A percentile compares a stretch with the other conserved stretches of the same genome.
Conservation (phyloP, 1,140 invertebrate genomes). For the Penaeus indicus region DNA sequence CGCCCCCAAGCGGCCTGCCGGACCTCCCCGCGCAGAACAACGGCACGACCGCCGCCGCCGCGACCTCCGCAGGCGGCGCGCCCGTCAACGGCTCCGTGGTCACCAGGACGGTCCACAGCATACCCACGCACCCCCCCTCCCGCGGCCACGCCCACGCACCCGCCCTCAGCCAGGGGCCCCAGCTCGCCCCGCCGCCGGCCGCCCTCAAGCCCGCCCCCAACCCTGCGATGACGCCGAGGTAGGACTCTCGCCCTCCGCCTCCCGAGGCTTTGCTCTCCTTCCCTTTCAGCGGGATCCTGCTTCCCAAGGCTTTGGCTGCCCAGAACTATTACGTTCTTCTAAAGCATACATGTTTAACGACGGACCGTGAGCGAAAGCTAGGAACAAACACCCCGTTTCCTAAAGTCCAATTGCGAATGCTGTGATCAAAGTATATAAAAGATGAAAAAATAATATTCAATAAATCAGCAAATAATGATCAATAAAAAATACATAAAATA, state of each 20-base stretch:
- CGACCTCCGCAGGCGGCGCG: neutral
- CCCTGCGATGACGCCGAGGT: constrained; percentile 56
- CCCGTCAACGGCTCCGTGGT: constrained; percentile 40
- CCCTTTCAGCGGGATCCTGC: too few relatives aligned
- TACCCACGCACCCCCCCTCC: constrained; percentile 65
- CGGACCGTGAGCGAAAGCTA: too few relatives aligned
- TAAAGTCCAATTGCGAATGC: too few relatives aligned
- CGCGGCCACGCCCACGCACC: constrained; percentile 65
- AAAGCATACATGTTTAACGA: too few relatives aligned
- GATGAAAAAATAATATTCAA: too few relatives aligned
- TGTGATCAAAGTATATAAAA: too few relatives aligned
- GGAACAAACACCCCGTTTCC: too few relatives aligned
- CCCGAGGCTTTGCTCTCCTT: neutral
- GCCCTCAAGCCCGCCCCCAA: constrained; percentile 32
- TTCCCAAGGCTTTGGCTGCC: too few relatives aligned
- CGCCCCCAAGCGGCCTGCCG: constrained; percentile 8
- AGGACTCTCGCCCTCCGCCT: neutral
- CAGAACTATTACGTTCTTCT: too few relatives aligned
- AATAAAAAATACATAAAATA: too few relatives aligned
- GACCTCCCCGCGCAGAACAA: neutral
- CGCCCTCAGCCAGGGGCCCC: constrained; percentile 2
- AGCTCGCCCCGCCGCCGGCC: neutral
- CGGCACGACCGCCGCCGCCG: neutral
- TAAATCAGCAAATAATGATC: too few relatives aligned
- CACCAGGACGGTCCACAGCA: constrained; percentile 67